These are phyloP conservation scores for Drosophila koepferae DNA, from an alignment of 2,888 invertebrate genomes.

Conservation along the genomic window DNA sequence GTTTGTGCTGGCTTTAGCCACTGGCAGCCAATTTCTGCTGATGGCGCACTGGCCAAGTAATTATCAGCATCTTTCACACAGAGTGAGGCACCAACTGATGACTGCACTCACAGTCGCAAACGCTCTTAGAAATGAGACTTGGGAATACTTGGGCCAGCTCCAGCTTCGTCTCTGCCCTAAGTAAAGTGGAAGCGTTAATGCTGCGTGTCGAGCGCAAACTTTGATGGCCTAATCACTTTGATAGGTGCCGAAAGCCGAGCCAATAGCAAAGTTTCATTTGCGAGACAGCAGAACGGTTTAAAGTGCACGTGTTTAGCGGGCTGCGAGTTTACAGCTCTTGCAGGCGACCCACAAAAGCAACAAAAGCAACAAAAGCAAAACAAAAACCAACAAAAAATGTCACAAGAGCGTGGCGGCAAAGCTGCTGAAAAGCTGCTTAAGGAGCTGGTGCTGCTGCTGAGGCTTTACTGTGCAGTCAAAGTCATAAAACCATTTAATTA, in stretches of 20 bases:
- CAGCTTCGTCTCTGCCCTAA: slow-evolving; percentile 8
- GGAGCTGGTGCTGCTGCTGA: slow-evolving; percentile 37
- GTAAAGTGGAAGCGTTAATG: slow-evolving; percentile 68
- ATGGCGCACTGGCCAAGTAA: slow-evolving; percentile 77
- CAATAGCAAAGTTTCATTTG: slow-evolving; percentile 47
- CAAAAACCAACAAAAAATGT: too few species aligned
- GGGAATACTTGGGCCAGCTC: slow-evolving; percentile 7
- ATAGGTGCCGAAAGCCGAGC: slow-evolving; percentile 43
- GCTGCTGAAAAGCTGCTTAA: slow-evolving; percentile 46
- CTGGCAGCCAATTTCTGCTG: slow-evolving; percentile 74
- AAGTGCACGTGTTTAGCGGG: slow-evolving; percentile 68
- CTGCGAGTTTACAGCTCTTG: slow-evolving; percentile 41
- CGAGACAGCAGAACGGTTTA: slow-evolving; percentile 49
- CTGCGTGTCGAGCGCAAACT: slow-evolving; percentile 77
- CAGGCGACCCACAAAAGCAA: slow-evolving; percentile 27
- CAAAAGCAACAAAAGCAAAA: not conserved
- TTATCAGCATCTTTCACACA: slow-evolving; percentile 65
- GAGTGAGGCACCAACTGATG: slow-evolving; percentile 34
- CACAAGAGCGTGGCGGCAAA: slow-evolving; percentile 29
- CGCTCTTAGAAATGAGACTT: slow-evolving; percentile 13
- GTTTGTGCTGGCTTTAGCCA: slow-evolving; percentile 41
- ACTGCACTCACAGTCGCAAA: slow-evolving; percentile 36
- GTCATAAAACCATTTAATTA: slow-evolving; percentile 84
- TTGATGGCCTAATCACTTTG: slow-evolving; percentile 79
- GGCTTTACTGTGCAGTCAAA: slow-evolving; percentile 62